Base-by-base conservation (phyloP, 2,888 invertebrate genomes). In the Pilophorus perplexus region DNA sequence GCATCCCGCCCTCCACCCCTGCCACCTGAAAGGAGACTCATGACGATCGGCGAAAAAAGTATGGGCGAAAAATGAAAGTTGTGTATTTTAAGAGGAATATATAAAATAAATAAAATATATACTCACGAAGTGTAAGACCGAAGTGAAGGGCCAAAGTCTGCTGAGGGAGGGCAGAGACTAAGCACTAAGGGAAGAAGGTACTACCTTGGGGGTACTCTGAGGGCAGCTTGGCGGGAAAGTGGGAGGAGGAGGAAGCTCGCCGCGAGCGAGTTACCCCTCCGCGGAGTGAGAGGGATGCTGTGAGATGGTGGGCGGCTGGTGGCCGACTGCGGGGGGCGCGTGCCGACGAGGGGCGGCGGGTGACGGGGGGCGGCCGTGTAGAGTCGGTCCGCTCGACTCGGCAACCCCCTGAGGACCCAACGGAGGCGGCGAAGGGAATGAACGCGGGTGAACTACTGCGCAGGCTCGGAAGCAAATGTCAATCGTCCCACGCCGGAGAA, bases 291-390 rank as follows among this genome's bases (percentile, higher is more conserved):
- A 48, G 28, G 38, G 38, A 55, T 42, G 67, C 52, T 44, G 54
- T 60, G 38, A 23, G 55, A 22, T 42, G 52, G 46, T 40, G 59
- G 50, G 57, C 60, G 48, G 50, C 44, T 48, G 66, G 66, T 48
- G 68, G 50, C 57, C 60, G 64, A 52, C 60, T 60, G 44, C 44
- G 25, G 67, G 66, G 48, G 54, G 68, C 40, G 59, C 44, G 64
- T 42, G 62, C 62, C 46, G 33, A 48, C 38, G 46, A 28, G 46
- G 62, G 62, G 62, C n/a, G 62, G 60, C 46, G 60, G 60, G n/a
- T 44, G 28, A 10, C 42, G 28, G 46, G 44, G 23, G 33, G 62
- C 40, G 59, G 55, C 42, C 16, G 59, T 59, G 20, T 62, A 62
- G 62, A 62, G 46, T 62, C 62, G 62, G 62, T 62, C 59, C 62